Percentiles rank a stretch among this genome's conserved stretches.
Evolutionary conservation across 2,888 invertebrate genomes (phyloP).

Genomic region (Mantis religiosa): DNA sequence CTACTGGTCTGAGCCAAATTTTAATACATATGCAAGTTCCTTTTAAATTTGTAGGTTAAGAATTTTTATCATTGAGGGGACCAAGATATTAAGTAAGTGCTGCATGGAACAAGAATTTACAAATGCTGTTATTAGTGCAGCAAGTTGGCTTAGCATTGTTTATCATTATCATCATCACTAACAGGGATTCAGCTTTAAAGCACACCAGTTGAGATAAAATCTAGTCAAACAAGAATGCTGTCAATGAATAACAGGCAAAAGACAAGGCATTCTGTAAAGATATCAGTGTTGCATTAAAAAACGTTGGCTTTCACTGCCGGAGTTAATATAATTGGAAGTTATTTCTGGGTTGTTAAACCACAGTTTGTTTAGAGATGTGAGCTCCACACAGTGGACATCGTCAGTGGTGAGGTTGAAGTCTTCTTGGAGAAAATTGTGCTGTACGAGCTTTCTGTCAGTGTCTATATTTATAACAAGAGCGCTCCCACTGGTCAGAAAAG

Average conservation of each 20-base stretch:
- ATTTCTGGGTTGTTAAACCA: too few relatives aligned
- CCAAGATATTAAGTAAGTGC: background rate
- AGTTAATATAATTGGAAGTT: too few relatives aligned
- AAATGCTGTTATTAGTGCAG: background rate
- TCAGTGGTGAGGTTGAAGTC: too few relatives aligned
- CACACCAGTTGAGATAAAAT: background rate
- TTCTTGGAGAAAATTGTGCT: too few relatives aligned
- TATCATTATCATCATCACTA: background rate
- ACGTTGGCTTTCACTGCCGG: too few relatives aligned
- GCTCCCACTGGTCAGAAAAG: too few relatives aligned
- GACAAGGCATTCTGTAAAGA: background rate
- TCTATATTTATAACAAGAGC: too few relatives aligned
- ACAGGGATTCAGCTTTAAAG: background rate
- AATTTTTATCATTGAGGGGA: constrained; percentile 10
- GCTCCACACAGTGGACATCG: too few relatives aligned
- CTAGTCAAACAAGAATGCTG: background rate
- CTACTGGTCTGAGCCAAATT: background rate
- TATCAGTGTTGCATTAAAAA: background rate
- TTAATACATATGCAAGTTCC: background rate
- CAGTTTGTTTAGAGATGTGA: too few relatives aligned
- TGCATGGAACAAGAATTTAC: background rate
- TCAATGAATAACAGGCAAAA: background rate
- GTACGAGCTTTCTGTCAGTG: too few relatives aligned
- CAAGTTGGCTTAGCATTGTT: background rate
- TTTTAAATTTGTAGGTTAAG: background rate